phyloP scores from a whole-genome alignment of 2,888 invertebrate species.

The Cinara cedri region DNA sequence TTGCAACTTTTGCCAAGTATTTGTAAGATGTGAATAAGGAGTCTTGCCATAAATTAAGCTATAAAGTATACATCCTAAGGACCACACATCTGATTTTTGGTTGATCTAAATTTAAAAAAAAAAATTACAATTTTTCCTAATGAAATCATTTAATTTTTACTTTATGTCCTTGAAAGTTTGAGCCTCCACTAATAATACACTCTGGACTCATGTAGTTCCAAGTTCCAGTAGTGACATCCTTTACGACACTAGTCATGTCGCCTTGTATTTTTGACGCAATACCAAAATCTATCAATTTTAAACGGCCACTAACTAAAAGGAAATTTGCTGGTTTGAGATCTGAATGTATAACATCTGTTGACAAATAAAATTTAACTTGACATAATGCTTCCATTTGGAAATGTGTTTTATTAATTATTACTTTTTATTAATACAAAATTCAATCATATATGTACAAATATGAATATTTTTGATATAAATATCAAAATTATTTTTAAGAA shows the following conservation, averaged over 20 bases:
- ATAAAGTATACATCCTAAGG: conserved; percentile 94
- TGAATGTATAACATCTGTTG: conserved; percentile 88
- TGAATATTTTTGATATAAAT: too few relatives aligned
- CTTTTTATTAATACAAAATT: too few relatives aligned
- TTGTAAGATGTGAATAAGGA: conserved; percentile 84
- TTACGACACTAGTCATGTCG: conserved; percentile 88
- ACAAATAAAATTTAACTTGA: conserved; percentile 19
- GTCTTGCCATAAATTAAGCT: conserved; percentile 87
- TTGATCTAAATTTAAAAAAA: conserved; percentile 71
- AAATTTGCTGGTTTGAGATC: conserved; percentile 98
- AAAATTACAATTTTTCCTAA: conserved; percentile 18
- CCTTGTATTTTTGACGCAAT: conserved; percentile 86
- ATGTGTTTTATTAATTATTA: too few relatives aligned
- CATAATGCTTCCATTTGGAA: background rate
- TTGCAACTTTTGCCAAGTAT: conserved; percentile 75
- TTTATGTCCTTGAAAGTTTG: conserved; percentile 49
- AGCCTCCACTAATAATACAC: conserved; percentile 73
- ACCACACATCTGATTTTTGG: conserved; percentile 95
- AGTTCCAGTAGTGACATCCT: conserved; percentile 83
- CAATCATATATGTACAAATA: too few relatives aligned
- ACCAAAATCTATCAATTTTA: conserved; percentile 97
- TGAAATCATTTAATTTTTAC: conserved; percentile 25
- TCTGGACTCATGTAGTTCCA: conserved; percentile 97
- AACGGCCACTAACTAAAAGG: conserved; percentile 79
- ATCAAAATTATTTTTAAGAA: too few relatives aligned